A percentile compares a stretch with the other conserved stretches of the same genome.
Evolutionary conservation across 2,797 vertebrate genomes (phyloP).

Genomic region (Tinamus major): DNA sequence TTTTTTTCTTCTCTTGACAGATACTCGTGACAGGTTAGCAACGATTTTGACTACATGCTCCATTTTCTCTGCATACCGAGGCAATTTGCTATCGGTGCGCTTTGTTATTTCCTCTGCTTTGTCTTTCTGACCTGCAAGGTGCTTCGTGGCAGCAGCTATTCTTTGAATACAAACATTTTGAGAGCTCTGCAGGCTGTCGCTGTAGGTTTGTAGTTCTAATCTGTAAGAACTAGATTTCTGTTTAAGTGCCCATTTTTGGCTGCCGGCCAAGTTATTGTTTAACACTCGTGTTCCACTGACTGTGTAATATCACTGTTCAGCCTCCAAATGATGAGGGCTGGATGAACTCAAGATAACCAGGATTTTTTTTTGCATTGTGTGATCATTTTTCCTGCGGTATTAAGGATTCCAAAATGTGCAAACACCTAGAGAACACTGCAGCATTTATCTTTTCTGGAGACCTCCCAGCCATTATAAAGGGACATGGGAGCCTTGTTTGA

Average conservation of each 20-base stretch:
- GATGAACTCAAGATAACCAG: neutral
- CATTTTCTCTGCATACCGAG: conserved; percentile 29
- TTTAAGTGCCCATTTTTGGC: neutral
- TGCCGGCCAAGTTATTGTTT: neutral
- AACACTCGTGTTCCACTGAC: neutral
- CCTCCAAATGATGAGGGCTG: neutral
- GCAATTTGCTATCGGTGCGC: conserved; percentile 50
- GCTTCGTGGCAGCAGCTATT: conserved; percentile 38
- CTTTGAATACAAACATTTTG: conserved; percentile 46
- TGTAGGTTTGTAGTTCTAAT: neutral
- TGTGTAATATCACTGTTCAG: neutral
- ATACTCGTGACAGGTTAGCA: conserved; percentile 34
- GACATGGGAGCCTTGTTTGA: neutral
- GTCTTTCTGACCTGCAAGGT: conserved; percentile 41
- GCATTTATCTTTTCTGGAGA: neutral
- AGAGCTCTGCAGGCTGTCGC: neutral
- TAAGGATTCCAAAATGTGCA: rapidly evolving
- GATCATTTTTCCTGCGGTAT: neutral
- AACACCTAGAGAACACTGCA: too few relatives aligned
- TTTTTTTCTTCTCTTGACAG: conserved; percentile 33
- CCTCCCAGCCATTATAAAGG: neutral
- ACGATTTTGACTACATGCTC: conserved; percentile 46
- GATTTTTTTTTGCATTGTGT: neutral
- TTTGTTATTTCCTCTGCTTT: conserved; percentile 50
- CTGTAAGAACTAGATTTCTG: neutral